Evolutionary conservation across 2,888 invertebrate species (phyloP), one percentile per base, ranked within the genome.

Genomic region (Drosophila ezoana): DNA sequence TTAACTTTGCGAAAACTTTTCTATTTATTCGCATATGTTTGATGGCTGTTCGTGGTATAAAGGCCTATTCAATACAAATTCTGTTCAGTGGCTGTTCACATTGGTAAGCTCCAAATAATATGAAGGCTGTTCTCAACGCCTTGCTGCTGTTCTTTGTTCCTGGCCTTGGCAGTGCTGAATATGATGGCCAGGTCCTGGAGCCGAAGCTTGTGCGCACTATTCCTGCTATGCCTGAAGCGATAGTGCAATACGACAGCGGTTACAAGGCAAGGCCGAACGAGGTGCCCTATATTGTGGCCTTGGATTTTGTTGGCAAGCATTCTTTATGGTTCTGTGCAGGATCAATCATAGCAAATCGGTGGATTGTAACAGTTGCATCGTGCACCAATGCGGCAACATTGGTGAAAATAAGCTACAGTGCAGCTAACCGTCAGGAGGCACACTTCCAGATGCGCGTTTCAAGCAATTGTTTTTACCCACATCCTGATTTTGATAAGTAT

Each of bases 331-430:
- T 74, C 44, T 75, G 75, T 37, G 74, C 51, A 0, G 75, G 75
- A 0, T n/a, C 53, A 2, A 44, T 73, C 6, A 23, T 75, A 6
- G 11, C 41, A 1, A 47, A 63, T 18, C 53, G 53, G 0, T 75
- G 75, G 75, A 62, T 75, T 6, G 13, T 75, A 0, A 75, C 74
- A 1, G 64, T 65, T 10, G 74, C 75, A 10, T 70, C 74, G 6
- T 75, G 75, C 43, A 74, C 73, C 1, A 52, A 20, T 16, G 43
- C 35, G 0, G 65, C 70, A 2, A 13, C 9, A 1, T 33, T 16
- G 1, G 66, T 53, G 14, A 58, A 18, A n/a, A 69, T 75, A 10
- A 57, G 37, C 35, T 69, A 59, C 9, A 51, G 59, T 8, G 57
- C 56, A 2, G 20, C 32, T 0, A 10, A 41, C 9, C 65, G 74